Evolutionary conservation across 2,888 invertebrate species (phyloP), one percentile per base, ranked within the genome.

Genomic region (Sesia bembeciformis): DNA sequence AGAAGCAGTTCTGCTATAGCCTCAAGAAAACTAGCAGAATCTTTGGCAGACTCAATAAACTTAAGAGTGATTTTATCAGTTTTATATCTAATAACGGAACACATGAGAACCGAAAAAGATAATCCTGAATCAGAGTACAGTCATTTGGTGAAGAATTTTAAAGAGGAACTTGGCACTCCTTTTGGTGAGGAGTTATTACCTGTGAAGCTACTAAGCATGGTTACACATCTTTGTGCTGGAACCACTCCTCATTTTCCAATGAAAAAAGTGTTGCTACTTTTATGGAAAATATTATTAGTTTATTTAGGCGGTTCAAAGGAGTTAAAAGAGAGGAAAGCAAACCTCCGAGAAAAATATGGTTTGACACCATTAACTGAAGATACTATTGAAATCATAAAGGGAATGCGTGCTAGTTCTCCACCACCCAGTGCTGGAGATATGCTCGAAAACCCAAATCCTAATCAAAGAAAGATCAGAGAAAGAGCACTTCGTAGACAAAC

Each of bases 221-320:
- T 99, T 40, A 98, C 98, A 41, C 93, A 95, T 65, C 97, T 99
- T 76, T 99, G 99, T 84, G 96, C 97, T 65, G 98, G 98, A 1
- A 94, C 95, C 40, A 96, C 97, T 4, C 97, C 98, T 23, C 98
- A 99, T 87, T 99, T 98, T 85, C 99, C 99, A 3, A 98, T 99
- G 93, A 98, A 98, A 79, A 99, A 99, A 87, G 96, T 99, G 5
- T 90, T 99, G 23, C 87, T 99, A 52, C 87, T 99, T 23, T 80
- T 98, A 3, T 99, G 99, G 99, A 99, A 99, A 89, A 92, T 97
- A 5, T 93, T 98, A 56, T 90, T 99, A 53, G 94, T 98, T 3
- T 95, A 96, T 7, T 89, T 99, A 52, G 99, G 99, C 39, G 99
- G 98, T 4, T 96, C 96, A 72, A 93, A 94, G 57, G 93, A 94